phyloP scores from a whole-genome alignment of 2,113 vertebrate species.

The Nymphicus hollandicus region DNA sequence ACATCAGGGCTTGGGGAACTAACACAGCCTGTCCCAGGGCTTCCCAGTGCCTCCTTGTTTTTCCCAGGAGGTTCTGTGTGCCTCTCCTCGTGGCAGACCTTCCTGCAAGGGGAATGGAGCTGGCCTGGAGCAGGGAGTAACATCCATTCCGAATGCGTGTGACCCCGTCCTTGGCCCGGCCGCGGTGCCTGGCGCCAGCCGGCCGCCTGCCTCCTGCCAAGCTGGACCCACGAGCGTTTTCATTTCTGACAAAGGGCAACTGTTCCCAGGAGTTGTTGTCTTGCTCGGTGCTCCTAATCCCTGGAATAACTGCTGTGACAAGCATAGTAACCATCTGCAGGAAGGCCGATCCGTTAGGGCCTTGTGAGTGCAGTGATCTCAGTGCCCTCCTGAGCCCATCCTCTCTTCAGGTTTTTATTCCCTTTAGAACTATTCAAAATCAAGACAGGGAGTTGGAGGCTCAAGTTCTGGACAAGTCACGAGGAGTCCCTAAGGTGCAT shows the following conservation, averaged over 20 bases:
- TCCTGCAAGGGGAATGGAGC: not conserved
- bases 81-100: not conserved
- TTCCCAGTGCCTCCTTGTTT: not conserved
- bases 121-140: not conserved
- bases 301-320: conserved; percentile 22
- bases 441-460: not conserved
- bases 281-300: conserved; percentile 15
- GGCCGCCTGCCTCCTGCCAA: not conserved
- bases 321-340: not conserved
- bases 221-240: not conserved
- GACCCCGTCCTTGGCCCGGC: not conserved
- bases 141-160: not conserved
- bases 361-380: not conserved
- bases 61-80: not conserved
- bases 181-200: conserved; percentile 13
- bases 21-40: not conserved
- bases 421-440: not conserved
- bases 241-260: conserved; percentile 35
- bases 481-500: not conserved
- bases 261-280: conserved; percentile 45
- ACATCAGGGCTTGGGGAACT: not conserved
- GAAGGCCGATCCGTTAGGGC: not conserved
- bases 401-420: not conserved
- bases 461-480: not conserved
- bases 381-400: not conserved